phyloP scores from a whole-genome alignment of 2,113 vertebrate genomes.

The Recurvirostra avosetta region DNA sequence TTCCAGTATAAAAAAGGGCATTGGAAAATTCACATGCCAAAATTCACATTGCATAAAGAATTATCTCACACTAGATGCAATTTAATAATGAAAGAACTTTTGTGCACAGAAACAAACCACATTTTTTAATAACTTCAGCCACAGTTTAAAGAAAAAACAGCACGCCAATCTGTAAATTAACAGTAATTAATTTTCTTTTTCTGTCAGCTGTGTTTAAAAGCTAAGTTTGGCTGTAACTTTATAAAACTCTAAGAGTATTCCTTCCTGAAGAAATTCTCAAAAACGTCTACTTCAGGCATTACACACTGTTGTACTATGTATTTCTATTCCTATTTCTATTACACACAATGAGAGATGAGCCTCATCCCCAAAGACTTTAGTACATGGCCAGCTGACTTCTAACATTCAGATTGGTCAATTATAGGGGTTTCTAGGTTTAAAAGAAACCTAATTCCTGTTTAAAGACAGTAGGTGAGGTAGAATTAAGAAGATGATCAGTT shows the following conservation, averaged over 20 bases:
- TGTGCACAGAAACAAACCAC: not conserved
- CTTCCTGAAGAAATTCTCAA: not conserved
- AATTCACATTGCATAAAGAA: not conserved
- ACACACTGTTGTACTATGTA: not conserved
- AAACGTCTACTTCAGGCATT: not conserved
- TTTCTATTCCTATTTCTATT: not conserved
- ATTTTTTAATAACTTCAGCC: not conserved
- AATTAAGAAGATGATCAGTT: not conserved
- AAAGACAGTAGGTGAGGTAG: not conserved
- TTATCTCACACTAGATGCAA: not conserved
- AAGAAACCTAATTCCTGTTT: not conserved
- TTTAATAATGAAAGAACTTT: not conserved
- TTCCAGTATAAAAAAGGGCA: not conserved
- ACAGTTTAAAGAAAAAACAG: not conserved
- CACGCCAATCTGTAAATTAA: not conserved
- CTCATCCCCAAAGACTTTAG: not conserved
- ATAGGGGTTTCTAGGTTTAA: not conserved
- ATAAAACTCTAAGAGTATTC: not conserved
- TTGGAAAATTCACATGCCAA: not conserved
- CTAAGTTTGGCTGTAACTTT: not conserved
- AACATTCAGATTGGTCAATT: not conserved
- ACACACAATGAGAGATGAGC: not conserved
- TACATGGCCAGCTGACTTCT: not conserved
- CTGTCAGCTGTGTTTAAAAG: not conserved
- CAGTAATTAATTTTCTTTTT: not conserved